A percentile compares a stretch with the other conserved stretches of the same genome.
phyloP scores from a whole-genome alignment of 2,888 invertebrate species.

The Hyles lineata region DNA sequence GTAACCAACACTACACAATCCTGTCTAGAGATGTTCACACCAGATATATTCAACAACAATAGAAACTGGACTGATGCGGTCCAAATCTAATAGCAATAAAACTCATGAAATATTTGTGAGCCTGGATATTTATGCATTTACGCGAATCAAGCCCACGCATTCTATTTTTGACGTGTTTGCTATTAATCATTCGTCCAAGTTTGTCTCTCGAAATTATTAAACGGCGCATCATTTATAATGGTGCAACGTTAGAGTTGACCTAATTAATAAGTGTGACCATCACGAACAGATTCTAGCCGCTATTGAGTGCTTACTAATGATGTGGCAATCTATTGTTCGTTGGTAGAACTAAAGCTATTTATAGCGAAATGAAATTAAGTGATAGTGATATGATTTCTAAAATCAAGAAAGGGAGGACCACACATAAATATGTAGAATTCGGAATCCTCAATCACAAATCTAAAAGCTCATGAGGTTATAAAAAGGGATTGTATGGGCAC shows the following conservation, averaged over 20 bases:
- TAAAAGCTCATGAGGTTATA: no score
- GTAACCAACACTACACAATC: no score
- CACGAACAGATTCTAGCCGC: neutral
- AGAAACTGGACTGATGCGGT: neutral
- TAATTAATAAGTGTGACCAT: neutral
- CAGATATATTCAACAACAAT: neutral
- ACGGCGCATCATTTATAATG: slow-evolving; percentile 14
- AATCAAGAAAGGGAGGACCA: no score
- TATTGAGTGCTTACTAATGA: neutral
- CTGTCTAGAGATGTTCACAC: no score
- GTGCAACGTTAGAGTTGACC: neutral
- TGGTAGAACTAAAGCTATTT: neutral
- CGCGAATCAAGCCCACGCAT: slow-evolving; percentile 13
- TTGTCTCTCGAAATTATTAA: slow-evolving; percentile 6
- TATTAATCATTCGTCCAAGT: slow-evolving; percentile 16
- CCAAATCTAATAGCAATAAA: neutral
- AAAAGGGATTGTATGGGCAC: no score
- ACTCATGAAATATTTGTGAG: neutral
- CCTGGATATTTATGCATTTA: slow-evolving; percentile 10
- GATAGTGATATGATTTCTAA: neutral
- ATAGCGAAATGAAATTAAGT: neutral
- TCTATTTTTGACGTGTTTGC: slow-evolving; percentile 1
- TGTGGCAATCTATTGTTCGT: neutral
- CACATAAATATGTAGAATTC: no score
- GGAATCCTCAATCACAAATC: no score